phyloP scores from a whole-genome alignment of 2,888 invertebrate genomes.

The Chironomus riparius region DNA sequence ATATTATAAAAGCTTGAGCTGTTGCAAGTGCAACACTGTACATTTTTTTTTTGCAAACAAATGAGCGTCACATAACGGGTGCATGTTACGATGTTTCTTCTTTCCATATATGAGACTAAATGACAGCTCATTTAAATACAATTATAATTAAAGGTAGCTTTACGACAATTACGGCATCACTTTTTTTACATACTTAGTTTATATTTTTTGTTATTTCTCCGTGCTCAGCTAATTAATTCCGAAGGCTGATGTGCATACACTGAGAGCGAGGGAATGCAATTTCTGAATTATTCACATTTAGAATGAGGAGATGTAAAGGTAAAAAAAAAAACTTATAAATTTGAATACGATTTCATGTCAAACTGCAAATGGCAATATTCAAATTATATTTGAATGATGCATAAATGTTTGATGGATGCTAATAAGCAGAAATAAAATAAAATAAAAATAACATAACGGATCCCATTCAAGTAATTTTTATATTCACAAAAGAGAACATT shows the following conservation, averaged over 20 bases:
- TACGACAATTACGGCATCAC: conserved; percentile 26
- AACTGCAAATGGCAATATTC: background rate
- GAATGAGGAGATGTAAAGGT: background rate
- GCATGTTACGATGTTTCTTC: background rate
- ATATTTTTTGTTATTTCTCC: background rate
- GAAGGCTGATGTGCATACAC: conserved; percentile 2
- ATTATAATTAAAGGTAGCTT: conserved; percentile 26
- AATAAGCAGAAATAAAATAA: background rate
- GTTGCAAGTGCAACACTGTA: background rate
- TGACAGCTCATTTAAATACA: conserved; percentile 26
- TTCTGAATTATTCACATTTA: no score
- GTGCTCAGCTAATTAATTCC: conserved; percentile 19
- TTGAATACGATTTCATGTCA: conserved; percentile 15
- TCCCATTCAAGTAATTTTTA: background rate
- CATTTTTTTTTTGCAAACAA: conserved; percentile 7
- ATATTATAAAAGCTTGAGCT: background rate
- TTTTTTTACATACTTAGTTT: background rate
- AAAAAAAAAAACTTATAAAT: background rate
- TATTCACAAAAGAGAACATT: background rate
- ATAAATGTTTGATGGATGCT: conserved; percentile 5
- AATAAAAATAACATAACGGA: background rate
- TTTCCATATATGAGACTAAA: conserved; percentile 14
- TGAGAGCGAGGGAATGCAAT: background rate
- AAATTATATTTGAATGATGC: background rate
- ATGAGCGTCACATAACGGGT: conserved; percentile 24